Percentiles rank a stretch among this genome's conserved stretches.
Conservation (phyloP, 2,888 invertebrate species). For the Rhopalosiphum nymphaeae region DNA sequence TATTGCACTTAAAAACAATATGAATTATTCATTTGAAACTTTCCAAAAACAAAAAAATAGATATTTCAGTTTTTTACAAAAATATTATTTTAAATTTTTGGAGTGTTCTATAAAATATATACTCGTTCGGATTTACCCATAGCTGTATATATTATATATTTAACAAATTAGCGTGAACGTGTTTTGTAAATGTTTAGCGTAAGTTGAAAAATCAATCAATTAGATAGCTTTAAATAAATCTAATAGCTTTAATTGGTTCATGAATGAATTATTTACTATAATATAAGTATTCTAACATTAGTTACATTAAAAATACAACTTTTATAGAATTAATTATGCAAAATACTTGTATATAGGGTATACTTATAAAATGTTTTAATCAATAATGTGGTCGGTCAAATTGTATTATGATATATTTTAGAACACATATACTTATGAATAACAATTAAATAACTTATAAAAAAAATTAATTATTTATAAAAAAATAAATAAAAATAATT, state of each 20-base stretch:
- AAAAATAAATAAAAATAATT: background rate
- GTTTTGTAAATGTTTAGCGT: background rate
- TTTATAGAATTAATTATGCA: background rate
- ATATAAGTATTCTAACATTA: background rate
- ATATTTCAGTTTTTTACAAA: too few relatives aligned
- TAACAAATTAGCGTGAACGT: background rate
- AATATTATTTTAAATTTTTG: too few relatives aligned
- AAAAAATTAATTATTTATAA: background rate
- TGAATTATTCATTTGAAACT: too few relatives aligned
- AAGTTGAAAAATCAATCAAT: background rate
- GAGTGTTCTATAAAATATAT: too few relatives aligned
- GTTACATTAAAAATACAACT: background rate
- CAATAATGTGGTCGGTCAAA: background rate
- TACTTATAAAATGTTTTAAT: background rate
- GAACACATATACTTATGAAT: background rate
- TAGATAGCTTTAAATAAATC: background rate
- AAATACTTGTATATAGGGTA: background rate
- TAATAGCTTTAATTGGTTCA: background rate
- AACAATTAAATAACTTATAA: background rate
- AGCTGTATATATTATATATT: too few relatives aligned
- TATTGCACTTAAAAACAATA: too few relatives aligned
- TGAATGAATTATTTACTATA: background rate
- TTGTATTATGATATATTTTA: background rate
- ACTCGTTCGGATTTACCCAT: too few relatives aligned
- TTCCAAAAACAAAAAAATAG: too few relatives aligned